Percentiles rank a stretch among this genome's conserved stretches.
phyloP scores from a whole-genome alignment of 1,140 invertebrate species.

The Halesus radiatus region DNA sequence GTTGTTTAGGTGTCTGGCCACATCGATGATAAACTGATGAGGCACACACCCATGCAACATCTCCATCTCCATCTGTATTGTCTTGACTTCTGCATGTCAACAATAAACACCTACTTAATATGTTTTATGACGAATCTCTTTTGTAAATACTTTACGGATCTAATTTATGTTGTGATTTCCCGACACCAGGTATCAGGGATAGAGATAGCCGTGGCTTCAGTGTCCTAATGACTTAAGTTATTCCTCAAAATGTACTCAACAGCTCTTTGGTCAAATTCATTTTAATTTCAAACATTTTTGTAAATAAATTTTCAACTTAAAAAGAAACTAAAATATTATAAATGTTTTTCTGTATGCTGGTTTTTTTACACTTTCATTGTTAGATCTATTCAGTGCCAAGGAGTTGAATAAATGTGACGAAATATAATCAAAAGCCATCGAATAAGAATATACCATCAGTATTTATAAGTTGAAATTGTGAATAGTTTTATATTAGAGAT shows the following conservation, averaged over 20 bases:
- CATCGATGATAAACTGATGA: slow-evolving; percentile 54
- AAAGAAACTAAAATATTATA: slow-evolving; percentile 16
- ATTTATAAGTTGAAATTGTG: slow-evolving; percentile 56
- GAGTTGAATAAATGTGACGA: slow-evolving; percentile 30
- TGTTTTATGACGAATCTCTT: slow-evolving; percentile 38
- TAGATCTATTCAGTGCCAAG: slow-evolving; percentile 29
- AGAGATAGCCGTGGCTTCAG: slow-evolving; percentile 19
- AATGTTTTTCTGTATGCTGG: not conserved
- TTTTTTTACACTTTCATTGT: slow-evolving; percentile 31
- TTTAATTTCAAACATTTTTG: slow-evolving; percentile 10
- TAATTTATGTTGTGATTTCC: slow-evolving; percentile 31
- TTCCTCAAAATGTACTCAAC: slow-evolving; percentile 22
- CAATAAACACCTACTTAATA: slow-evolving; percentile 12
- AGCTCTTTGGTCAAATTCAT: slow-evolving; percentile 9
- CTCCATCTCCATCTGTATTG: slow-evolving; percentile 5
- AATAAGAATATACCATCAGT: slow-evolving; percentile 49
- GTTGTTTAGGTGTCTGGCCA: slow-evolving; percentile 57
- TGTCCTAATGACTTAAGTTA: slow-evolving; percentile 13
- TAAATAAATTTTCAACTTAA: slow-evolving; percentile 14
- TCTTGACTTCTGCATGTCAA: not conserved
- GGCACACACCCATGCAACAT: slow-evolving; percentile 57
- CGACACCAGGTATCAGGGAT: not conserved
- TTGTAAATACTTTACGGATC: slow-evolving; percentile 52
- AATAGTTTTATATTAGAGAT: slow-evolving; percentile 52
- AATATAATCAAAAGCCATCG: slow-evolving; percentile 36